These are phyloP conservation scores for Lamellibrachia columna DNA, from an alignment of 2,888 invertebrate species.

Conservation along the genomic window DNA sequence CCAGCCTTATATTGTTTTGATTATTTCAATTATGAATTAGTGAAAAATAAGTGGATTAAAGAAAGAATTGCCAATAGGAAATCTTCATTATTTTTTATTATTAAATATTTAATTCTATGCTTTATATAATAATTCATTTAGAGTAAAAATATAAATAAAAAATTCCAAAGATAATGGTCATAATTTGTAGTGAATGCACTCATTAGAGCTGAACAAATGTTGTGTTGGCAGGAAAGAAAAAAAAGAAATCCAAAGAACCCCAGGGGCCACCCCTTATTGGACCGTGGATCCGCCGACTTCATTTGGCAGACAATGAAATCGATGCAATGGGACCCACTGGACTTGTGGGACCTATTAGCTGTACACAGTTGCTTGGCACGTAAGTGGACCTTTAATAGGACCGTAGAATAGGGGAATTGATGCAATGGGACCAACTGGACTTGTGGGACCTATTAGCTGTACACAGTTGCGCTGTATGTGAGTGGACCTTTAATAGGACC, in stretches of 20 bases:
- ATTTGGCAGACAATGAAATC: constrained; percentile 65
- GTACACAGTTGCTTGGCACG: constrained; percentile 59
- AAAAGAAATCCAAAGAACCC: constrained; percentile 60
- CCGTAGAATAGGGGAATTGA: background rate
- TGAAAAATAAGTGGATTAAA: background rate
- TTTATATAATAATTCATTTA: background rate
- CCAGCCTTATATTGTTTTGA: too few species aligned
- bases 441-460: too few species aligned
- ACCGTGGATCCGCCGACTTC: constrained; percentile 62
- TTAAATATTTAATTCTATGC: background rate
- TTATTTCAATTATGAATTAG: background rate
- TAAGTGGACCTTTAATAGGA: constrained; percentile 37
- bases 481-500: too few species aligned
- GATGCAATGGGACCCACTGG: constrained; percentile 55
- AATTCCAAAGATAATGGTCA: background rate
- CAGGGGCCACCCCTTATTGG: constrained; percentile 60
- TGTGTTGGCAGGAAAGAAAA: constrained; percentile 31
- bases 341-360: constrained; percentile 57
- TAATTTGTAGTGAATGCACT: background rate
- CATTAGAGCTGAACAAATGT: background rate
- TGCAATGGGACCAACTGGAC: too few species aligned
- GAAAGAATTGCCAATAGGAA: background rate
- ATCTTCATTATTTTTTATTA: background rate
- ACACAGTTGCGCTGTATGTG: too few species aligned
- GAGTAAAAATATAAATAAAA: background rate